These are phyloP conservation scores for Amphimedon queenslandica DNA, from an alignment of 37 sponge, comb jelly and placozoan species.

Conservation along the genomic window DNA sequence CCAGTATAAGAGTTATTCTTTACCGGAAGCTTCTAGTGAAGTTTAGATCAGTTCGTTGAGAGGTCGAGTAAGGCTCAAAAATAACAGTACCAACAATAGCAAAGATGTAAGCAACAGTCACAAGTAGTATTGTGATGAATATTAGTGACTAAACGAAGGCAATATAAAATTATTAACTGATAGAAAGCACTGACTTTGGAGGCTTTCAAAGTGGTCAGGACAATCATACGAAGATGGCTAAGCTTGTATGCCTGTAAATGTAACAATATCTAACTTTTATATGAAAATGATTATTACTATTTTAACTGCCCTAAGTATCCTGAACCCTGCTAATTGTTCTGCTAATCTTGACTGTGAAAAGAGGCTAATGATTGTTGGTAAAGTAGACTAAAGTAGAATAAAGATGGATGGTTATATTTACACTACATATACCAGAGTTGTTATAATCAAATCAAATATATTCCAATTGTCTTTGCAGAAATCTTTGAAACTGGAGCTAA, in stretches of 20 bases:
- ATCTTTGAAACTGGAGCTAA: slow-evolving; percentile 62
- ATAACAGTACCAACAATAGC: slow-evolving; percentile 83
- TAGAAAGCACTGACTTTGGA: slow-evolving; percentile 43
- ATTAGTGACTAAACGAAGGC: slow-evolving; percentile 65
- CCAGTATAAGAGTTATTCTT: not conserved
- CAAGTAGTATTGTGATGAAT: slow-evolving; percentile 79
- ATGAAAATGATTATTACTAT: slow-evolving; percentile 57
- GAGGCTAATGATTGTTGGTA: not conserved
- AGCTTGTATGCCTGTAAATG: slow-evolving; percentile 25
- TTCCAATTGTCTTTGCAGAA: slow-evolving; percentile 90
- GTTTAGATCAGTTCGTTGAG: slow-evolving; percentile 27
- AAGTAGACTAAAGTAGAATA: too few relatives aligned
- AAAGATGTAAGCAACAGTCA: slow-evolving; percentile 89
- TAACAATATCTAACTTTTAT: not conserved
- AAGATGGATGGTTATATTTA: too few relatives aligned
- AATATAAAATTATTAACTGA: not conserved
- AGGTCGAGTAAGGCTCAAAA: slow-evolving; percentile 61
- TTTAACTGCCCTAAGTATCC: slow-evolving; percentile 80
- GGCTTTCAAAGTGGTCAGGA: slow-evolving; percentile 81
- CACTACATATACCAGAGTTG: slow-evolving; percentile 74
- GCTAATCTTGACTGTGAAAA: slow-evolving; percentile 21
- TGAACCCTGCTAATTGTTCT: slow-evolving; percentile 66
- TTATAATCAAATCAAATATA: slow-evolving; percentile 83
- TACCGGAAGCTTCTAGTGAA: slow-evolving; percentile 56
- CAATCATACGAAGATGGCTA: slow-evolving; percentile 78